Evolutionary conservation across 2,888 invertebrate species (phyloP).

Genomic region (Odontocolon sp.): DNA sequence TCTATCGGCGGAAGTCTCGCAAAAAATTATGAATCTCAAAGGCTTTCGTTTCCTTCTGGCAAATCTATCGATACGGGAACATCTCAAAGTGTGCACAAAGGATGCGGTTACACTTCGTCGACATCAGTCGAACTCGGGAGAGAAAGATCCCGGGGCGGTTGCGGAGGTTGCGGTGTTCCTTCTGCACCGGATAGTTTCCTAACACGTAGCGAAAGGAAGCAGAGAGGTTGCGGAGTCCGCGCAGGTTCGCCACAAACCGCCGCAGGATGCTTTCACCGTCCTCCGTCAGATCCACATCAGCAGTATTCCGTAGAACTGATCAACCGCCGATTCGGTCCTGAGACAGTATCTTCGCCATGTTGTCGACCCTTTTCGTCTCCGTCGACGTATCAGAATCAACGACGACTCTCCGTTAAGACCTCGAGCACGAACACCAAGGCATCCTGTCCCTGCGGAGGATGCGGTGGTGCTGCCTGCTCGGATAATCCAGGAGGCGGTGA

Average conservation of each 20-base stretch:
- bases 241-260: conserved; percentile 50
- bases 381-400: conserved; percentile 34
- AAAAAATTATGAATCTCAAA: not conserved
- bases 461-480: conserved; percentile 60
- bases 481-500: conserved; percentile 50
- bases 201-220: conserved; percentile 29
- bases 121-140: not conserved
- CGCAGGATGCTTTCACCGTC: not conserved
- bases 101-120: conserved; percentile 3
- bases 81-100: not conserved
- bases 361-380: conserved; percentile 45
- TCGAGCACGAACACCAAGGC: conserved; percentile 23
- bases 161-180: conserved; percentile 15
- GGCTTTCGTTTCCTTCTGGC: conserved; percentile 13
- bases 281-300: not conserved
- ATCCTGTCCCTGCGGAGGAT: conserved; percentile 65
- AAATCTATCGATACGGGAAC: not conserved
- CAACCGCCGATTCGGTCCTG: conserved; percentile 37
- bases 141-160: conserved; percentile 6
- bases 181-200: conserved; percentile 11
- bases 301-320: conserved; percentile 42
- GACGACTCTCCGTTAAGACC: conserved; percentile 1
- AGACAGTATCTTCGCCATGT: conserved; percentile 45
- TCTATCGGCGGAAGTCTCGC: not conserved
- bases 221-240: conserved; percentile 55